These are phyloP conservation scores for Chloebia gouldiae DNA, from an alignment of 2,113 vertebrate genomes.

Conservation along the genomic window DNA sequence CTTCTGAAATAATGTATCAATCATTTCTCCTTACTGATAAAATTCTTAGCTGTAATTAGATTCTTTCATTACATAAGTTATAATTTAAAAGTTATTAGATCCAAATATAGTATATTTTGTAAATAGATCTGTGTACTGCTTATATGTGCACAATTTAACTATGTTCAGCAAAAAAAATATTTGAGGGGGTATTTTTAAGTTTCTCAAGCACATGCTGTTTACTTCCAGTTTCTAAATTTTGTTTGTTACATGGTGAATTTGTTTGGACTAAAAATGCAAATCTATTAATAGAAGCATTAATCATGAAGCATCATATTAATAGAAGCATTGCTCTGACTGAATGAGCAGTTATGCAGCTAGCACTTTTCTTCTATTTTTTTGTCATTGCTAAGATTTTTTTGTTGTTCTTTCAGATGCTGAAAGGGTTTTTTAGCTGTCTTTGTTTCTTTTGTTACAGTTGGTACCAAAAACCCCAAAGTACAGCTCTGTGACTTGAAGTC, in stretches of 20 bases:
- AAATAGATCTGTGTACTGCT: background rate
- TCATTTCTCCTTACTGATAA: background rate
- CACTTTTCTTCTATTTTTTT: background rate
- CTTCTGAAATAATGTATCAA: background rate
- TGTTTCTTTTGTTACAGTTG: slow-evolving; percentile 83
- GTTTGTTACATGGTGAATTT: background rate
- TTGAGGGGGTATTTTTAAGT: background rate
- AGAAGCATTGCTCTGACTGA: background rate
- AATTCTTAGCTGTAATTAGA: background rate
- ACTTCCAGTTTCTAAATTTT: background rate
- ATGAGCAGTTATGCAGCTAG: background rate
- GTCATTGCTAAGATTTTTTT: background rate
- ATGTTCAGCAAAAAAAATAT: background rate
- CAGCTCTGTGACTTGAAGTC: slow-evolving; percentile 96
- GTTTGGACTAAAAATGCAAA: background rate
- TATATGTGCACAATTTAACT: background rate
- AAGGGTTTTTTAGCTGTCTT: background rate
- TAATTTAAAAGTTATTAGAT: background rate
- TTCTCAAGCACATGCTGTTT: background rate
- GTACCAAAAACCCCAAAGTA: slow-evolving; percentile 92
- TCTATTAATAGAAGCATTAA: background rate
- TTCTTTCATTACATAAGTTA: background rate
- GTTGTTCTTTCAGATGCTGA: background rate
- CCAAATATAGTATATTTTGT: background rate
- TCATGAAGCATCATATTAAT: background rate